Evolutionary conservation across 2,113 vertebrate genomes (phyloP).

Genomic region (Tursiops truncatus): DNA sequence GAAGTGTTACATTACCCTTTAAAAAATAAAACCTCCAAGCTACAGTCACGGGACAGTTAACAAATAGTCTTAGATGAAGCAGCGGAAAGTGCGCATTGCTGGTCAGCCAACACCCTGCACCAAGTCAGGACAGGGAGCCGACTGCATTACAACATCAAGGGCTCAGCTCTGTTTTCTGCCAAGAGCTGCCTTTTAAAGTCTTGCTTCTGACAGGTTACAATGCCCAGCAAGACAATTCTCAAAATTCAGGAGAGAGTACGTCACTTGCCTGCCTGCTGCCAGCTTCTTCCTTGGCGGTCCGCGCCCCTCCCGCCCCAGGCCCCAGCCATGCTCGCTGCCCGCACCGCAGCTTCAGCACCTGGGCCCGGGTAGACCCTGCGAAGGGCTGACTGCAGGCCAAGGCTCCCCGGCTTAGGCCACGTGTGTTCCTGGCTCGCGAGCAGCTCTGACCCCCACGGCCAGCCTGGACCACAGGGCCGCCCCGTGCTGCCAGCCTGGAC

Average conservation of each 20-base stretch:
- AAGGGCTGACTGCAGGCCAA: neutral
- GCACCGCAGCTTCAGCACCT: conserved; percentile 78
- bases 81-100: neutral
- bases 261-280: neutral
- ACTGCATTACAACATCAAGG: neutral
- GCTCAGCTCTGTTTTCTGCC: neutral
- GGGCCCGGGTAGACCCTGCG: conserved; percentile 74
- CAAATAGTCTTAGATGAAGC: neutral
- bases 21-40: neutral
- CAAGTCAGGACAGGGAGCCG: neutral
- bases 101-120: neutral
- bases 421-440: neutral
- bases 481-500: neutral
- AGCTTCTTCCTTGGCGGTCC: fast-evolving
- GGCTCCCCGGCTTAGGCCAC: neutral
- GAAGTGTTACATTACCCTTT: neutral
- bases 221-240: neutral
- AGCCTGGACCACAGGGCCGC: neutral
- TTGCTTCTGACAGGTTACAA: neutral
- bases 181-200: neutral
- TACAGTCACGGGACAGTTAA: neutral
- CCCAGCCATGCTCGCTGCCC: conserved; percentile 77
- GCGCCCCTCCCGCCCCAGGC: fast-evolving
- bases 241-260: neutral
- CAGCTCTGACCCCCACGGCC: neutral